Base-by-base conservation (phyloP, 2,888 invertebrate species). In the Tenthredo amoena region DNA sequence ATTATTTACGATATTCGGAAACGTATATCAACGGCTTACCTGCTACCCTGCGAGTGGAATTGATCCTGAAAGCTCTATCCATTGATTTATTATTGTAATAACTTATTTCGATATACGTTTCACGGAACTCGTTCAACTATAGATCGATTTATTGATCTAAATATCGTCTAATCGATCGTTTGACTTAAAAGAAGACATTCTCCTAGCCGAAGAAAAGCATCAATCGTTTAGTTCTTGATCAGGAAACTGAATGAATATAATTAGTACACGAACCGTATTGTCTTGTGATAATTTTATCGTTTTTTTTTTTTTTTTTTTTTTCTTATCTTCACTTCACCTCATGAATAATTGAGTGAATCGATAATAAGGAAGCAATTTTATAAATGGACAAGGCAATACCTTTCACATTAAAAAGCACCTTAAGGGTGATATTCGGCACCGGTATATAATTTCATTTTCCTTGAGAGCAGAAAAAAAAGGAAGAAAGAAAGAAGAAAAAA, bases 21-120 rank as follows among this genome's bases (percentile, higher is more conserved):
- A 68, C 65, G 71, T 83, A 50, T 83, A 83, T 83, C 71, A 68
- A 40, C 40, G 68, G 83, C 83, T 83, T 83, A 68, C 71, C 55
- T 83, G 26, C 43, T 62, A 68, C 62, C 68, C 83, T 68, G n/a
- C 71, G 83, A 83, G 71, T 65, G 71, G 83, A 83, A 83, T 83
- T 71, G 83, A 83, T 83, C 83, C 83, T 34, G 47, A 71, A 71
- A 68, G 47, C 50, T 83, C 81, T 81, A 81, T 81, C 81, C 81
- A 58, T 58, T 81, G 83, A 83, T 83, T 83, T 83, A 83, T 83
- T 15, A 62, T 83, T 26, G 83, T 31, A 83, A 83, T 83, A 83
- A 83, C 47, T 83, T 83, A 83, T 83, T 71, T 83, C 68, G 18
- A 26, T 50, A n/a, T 55, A 37, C 40, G 40, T 62, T 62, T 62